Conservation (phyloP, 2,888 invertebrate species). For the Elysia crispata region DNA sequence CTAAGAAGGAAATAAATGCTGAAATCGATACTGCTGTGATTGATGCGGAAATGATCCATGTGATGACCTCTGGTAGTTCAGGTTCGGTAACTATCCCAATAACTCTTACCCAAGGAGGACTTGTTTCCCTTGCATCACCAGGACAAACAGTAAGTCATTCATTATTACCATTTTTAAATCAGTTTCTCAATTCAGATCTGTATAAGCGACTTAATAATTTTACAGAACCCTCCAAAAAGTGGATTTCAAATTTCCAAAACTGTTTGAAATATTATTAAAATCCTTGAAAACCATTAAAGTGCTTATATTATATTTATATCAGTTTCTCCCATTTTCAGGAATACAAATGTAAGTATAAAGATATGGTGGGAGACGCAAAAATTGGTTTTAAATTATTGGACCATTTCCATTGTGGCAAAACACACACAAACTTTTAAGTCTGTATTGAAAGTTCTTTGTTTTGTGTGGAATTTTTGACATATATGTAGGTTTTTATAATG, state of each 20-base stretch:
- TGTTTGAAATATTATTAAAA: no score
- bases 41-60: slow-evolving; percentile 66
- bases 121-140: slow-evolving; percentile 63
- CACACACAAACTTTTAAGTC: neutral
- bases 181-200: neutral
- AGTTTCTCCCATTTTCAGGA: no score
- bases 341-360: no score
- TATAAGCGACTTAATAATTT: no score
- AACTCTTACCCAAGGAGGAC: slow-evolving; percentile 68
- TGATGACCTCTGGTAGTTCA: slow-evolving; percentile 61
- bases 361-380: no score
- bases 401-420: neutral
- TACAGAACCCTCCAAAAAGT: no score
- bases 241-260: no score
- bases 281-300: no score
- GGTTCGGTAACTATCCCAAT: slow-evolving; percentile 66
- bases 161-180: neutral
- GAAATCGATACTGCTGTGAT: slow-evolving; percentile 45
- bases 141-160: slow-evolving; percentile 52
- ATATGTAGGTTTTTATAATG: no score
- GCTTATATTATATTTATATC: no score
- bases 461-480: neutral
- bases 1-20: slow-evolving; percentile 44
- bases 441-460: neutral
- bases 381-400: no score